Percentiles rank a stretch among this genome's conserved stretches.
These are phyloP conservation scores for Pseudorhiza aurosa DNA, from an alignment of 30 jellyfish, hydroid and myxozoan genomes.

Conservation along the genomic window DNA sequence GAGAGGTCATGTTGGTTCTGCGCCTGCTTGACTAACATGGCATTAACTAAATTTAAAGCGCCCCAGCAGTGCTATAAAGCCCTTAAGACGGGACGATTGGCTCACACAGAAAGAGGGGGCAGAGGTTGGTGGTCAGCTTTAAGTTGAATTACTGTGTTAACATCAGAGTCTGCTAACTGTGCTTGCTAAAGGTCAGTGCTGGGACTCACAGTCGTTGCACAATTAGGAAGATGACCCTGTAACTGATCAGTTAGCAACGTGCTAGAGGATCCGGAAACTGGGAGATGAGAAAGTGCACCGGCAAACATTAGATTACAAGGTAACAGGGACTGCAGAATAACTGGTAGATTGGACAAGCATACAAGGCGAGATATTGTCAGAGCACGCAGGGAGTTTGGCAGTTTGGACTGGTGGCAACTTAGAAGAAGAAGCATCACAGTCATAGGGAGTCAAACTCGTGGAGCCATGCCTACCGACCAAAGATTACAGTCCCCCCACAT, in stretches of 20 bases:
- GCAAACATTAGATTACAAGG: neutral
- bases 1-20: neutral
- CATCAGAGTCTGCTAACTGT: constrained; percentile 19
- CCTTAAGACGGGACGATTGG: constrained; percentile 12
- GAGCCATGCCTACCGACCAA: neutral
- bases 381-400: neutral
- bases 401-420: neutral
- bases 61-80: constrained; percentile 49
- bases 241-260: neutral
- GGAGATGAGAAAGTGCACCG: constrained; percentile 30
- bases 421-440: neutral
- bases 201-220: constrained; percentile 33
- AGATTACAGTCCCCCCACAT: neutral
- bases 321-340: neutral
- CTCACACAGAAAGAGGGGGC: constrained; percentile 52
- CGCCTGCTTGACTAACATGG: constrained; percentile 3
- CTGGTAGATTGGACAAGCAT: constrained; percentile 7
- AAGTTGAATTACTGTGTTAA: constrained; percentile 8
- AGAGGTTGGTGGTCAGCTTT: constrained; percentile 11
- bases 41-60: constrained; percentile 8
- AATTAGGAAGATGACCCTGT: neutral
- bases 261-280: neutral
- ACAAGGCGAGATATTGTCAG: neutral
- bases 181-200: constrained; percentile 11
- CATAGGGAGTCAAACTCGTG: neutral